A percentile compares a stretch with the other conserved stretches of the same genome.
These are phyloP conservation scores for Malaclemys terrapin DNA, from an alignment of 2,113 vertebrate species.

Conservation along the genomic window DNA sequence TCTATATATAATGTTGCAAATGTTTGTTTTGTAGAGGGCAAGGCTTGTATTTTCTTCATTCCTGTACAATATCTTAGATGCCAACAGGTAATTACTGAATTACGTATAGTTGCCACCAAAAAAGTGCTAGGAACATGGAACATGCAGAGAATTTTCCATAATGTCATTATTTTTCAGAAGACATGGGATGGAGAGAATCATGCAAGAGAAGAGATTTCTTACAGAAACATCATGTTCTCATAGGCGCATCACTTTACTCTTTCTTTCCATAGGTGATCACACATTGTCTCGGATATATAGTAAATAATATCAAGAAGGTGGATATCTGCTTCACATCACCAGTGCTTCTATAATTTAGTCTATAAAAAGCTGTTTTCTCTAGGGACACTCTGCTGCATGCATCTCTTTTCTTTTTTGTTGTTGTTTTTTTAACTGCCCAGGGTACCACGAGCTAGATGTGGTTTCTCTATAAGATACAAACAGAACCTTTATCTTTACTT, in stretches of 20 bases:
- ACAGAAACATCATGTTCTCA: background rate
- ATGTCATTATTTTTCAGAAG: background rate
- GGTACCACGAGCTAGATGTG: background rate
- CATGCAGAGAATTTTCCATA: background rate
- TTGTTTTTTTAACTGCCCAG: background rate
- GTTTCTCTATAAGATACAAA: background rate
- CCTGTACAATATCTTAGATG: background rate
- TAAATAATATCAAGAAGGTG: background rate
- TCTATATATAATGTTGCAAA: background rate
- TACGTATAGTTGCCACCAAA: background rate
- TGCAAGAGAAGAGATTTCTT: background rate
- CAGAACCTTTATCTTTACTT: background rate
- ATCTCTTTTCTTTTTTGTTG: rapidly evolving
- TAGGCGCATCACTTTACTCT: background rate
- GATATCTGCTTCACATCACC: background rate
- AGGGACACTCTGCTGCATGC: background rate
- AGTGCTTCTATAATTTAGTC: background rate
- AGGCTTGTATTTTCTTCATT: background rate
- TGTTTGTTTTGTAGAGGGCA: background rate
- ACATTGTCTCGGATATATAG: background rate
- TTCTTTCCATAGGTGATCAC: background rate
- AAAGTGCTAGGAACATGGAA: background rate
- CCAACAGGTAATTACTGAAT: background rate
- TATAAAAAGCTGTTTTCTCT: background rate
- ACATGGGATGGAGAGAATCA: background rate